These are phyloP conservation scores for Papilio protenor DNA, from an alignment of 2,888 invertebrate species.

Conservation along the genomic window DNA sequence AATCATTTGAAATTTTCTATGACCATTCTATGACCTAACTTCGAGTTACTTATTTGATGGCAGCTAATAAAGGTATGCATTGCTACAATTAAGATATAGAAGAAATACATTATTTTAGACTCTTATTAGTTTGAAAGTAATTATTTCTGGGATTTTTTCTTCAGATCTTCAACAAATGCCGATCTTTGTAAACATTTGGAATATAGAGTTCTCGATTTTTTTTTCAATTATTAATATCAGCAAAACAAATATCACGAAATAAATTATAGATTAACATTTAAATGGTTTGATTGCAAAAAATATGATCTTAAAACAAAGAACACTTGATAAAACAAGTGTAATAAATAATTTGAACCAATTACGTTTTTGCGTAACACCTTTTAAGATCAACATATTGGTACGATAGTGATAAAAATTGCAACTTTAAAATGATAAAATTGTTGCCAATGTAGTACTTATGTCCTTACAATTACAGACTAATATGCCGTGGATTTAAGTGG, in stretches of 20 bases:
- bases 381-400: constrained; percentile 15
- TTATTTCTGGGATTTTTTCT: neutral
- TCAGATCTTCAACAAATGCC: neutral
- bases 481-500: neutral
- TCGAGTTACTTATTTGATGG: neutral
- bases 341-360: constrained; percentile 23
- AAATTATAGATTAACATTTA: neutral
- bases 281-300: constrained; percentile 1
- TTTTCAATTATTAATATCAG: neutral
- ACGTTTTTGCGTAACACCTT: constrained; percentile 35
- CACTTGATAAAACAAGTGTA: constrained; percentile 22
- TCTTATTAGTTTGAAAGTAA: neutral
- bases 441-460: constrained; percentile 17
- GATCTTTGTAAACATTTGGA: neutral
- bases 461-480: neutral
- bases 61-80: too few species aligned
- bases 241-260: neutral
- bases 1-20: neutral
- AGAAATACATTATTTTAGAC: neutral
- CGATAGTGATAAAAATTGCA: neutral
- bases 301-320: constrained; percentile 19
- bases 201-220: neutral
- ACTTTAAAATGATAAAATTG: neutral
- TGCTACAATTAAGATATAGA: neutral
- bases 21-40: neutral